Percentiles rank a stretch among this genome's conserved stretches.
Evolutionary conservation across 2,797 vertebrate genomes (phyloP).

Genomic region (Nasua narica): DNA sequence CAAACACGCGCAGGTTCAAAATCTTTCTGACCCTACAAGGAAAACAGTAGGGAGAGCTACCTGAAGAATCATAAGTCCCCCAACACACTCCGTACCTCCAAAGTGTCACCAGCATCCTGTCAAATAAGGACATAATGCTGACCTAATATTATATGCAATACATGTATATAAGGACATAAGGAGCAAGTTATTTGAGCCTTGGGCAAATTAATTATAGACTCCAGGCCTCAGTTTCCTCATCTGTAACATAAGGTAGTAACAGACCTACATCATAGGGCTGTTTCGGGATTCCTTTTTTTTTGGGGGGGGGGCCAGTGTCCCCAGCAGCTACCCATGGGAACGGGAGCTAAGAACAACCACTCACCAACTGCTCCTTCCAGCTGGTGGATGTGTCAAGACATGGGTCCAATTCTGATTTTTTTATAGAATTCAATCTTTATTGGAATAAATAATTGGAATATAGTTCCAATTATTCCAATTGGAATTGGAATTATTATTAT

Average conservation of each 20-base stretch:
- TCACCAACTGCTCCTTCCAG: background rate
- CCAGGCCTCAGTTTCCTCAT: background rate
- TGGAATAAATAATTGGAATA: no score
- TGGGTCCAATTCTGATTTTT: background rate
- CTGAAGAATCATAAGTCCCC: background rate
- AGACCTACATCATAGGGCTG: background rate
- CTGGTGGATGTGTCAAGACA: background rate
- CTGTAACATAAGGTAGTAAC: background rate
- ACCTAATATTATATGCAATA: background rate
- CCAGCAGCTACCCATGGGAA: background rate
- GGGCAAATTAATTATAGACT: background rate
- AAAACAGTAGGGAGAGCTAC: constrained; percentile 20
- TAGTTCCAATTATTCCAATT: no score
- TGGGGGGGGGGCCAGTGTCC: background rate
- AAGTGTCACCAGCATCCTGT: background rate
- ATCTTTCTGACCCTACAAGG: constrained; percentile 92
- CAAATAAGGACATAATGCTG: background rate
- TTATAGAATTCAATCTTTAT: no score
- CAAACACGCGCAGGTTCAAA: constrained; percentile 95
- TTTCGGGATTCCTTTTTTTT: background rate
- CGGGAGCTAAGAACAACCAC: background rate
- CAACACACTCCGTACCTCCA: background rate
- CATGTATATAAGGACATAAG: background rate
- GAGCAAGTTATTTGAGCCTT: background rate
- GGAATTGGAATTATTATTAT: no score